phyloP scores from a whole-genome alignment of 2,888 invertebrate species.

The Bhutanitis thaidina region DNA sequence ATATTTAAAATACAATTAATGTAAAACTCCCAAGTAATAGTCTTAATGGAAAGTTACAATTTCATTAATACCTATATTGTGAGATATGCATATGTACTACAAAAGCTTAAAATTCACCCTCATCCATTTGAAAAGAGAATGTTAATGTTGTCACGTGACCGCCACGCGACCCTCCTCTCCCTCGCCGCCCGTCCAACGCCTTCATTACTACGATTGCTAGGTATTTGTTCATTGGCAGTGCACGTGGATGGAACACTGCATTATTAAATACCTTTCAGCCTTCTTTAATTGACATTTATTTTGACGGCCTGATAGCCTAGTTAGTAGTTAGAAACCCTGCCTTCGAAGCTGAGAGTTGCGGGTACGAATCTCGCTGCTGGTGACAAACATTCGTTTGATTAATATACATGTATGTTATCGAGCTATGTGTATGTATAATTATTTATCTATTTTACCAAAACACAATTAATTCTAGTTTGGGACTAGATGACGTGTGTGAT shows the following conservation, averaged over 20 bases:
- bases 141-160: slow-evolving; percentile 70
- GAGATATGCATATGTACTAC: slow-evolving; percentile 36
- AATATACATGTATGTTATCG: too few species aligned
- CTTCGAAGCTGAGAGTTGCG: too few species aligned
- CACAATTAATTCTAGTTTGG: too few species aligned
- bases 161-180: slow-evolving; percentile 51
- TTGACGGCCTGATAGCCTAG: too few species aligned
- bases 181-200: slow-evolving; percentile 40
- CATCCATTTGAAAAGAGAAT: slow-evolving; percentile 46
- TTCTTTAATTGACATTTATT: slow-evolving; percentile 21
- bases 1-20: too few species aligned
- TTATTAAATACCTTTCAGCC: slow-evolving; percentile 80
- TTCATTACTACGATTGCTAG: slow-evolving; percentile 72
- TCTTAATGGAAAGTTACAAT: slow-evolving; percentile 13
- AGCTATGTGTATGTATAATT: too few species aligned
- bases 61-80: slow-evolving; percentile 10
- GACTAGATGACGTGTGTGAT: too few species aligned
- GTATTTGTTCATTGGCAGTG: slow-evolving; percentile 67
- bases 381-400: too few species aligned
- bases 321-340: too few species aligned
- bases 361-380: too few species aligned
- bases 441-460: too few species aligned
- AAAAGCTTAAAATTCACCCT: slow-evolving; percentile 44
- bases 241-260: slow-evolving; percentile 73
- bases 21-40: slow-evolving; percentile 3